phyloP scores from a whole-genome alignment of 1,140 invertebrate species.

The Micrasema longulum region DNA sequence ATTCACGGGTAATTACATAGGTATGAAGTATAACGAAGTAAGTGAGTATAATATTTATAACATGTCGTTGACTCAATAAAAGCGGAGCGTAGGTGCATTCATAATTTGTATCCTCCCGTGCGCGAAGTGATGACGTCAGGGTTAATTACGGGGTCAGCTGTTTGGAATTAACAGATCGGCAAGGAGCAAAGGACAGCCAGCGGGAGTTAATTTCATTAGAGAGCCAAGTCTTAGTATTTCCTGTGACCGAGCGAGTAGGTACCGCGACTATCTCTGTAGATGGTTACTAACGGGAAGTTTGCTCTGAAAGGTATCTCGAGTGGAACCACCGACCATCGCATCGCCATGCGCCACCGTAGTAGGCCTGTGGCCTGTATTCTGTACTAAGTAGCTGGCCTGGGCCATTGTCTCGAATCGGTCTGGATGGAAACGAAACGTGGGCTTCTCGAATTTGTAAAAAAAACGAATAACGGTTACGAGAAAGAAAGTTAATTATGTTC shows the following conservation, averaged over 20 bases:
- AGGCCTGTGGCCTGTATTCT: no score
- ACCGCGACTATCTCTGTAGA: neutral
- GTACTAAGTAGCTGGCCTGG: no score
- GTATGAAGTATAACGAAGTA: no score
- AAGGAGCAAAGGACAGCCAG: slow-evolving; percentile 45
- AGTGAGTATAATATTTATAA: no score
- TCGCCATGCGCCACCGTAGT: no score
- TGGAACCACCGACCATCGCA: slow-evolving; percentile 48
- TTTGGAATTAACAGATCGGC: slow-evolving; percentile 47
- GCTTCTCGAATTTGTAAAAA: slow-evolving; percentile 12
- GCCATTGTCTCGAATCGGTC: no score
- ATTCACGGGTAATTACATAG: no score
- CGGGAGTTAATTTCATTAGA: slow-evolving; percentile 42
- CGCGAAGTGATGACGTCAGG: slow-evolving; percentile 35
- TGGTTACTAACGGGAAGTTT: slow-evolving; percentile 43
- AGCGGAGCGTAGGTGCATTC: slow-evolving; percentile 48
- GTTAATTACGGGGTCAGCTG: slow-evolving; percentile 53
- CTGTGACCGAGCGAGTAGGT: slow-evolving; percentile 35
- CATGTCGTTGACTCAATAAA: slow-evolving; percentile 14
- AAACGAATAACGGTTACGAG: slow-evolving; percentile 15
- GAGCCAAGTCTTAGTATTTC: slow-evolving; percentile 38
- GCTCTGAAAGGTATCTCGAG: slow-evolving; percentile 44
- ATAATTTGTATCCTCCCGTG: slow-evolving; percentile 30
- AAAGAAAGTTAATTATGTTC: neutral
- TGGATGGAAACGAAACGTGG: slow-evolving; percentile 19